These are phyloP conservation scores for Diplolepis rosae DNA, from an alignment of 2,888 invertebrate genomes.

Conservation along the genomic window DNA sequence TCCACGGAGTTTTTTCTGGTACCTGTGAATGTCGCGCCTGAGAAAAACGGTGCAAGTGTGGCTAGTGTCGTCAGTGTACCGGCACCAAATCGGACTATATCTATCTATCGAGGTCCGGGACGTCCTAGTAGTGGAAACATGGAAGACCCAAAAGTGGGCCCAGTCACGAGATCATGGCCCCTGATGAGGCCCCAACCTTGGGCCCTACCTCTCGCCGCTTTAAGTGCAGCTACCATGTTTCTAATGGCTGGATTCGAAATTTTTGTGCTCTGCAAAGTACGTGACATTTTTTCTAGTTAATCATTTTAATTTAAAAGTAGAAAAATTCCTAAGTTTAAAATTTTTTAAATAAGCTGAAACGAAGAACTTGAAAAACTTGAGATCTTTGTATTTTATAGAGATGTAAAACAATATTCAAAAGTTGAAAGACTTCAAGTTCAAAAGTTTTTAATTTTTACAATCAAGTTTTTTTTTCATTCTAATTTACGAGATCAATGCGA, in stretches of 20 bases:
- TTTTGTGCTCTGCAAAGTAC: constrained; percentile 84
- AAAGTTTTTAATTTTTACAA: too few relatives aligned
- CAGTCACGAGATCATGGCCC: constrained; percentile 66
- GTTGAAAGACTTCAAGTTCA: too few relatives aligned
- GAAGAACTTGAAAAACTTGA: too few relatives aligned
- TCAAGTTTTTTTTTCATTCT: too few relatives aligned
- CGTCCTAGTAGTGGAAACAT: constrained; percentile 55
- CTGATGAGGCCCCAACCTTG: constrained; percentile 84
- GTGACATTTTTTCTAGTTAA: constrained; percentile 14
- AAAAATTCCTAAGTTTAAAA: too few relatives aligned
- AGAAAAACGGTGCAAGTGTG: constrained; percentile 61
- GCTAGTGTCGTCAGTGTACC: constrained; percentile 70
- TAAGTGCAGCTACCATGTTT: constrained; percentile 88
- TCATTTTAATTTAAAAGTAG: too few relatives aligned
- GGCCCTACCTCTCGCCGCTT: constrained; percentile 91
- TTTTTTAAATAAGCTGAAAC: too few relatives aligned
- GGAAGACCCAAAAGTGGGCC: constrained; percentile 55
- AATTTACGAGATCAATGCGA: too few relatives aligned
- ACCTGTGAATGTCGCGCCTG: constrained; percentile 76
- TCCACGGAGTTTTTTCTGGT: constrained; percentile 90
- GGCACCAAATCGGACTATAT: constrained; percentile 66
- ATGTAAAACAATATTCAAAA: too few relatives aligned
- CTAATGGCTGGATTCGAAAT: constrained; percentile 91
- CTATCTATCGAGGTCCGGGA: constrained; percentile 55
- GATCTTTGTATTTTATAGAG: too few relatives aligned